Percentiles rank a stretch among this genome's conserved stretches.
phyloP scores from a whole-genome alignment of 2,888 invertebrate species.

The Drosophila multiciliata region DNA sequence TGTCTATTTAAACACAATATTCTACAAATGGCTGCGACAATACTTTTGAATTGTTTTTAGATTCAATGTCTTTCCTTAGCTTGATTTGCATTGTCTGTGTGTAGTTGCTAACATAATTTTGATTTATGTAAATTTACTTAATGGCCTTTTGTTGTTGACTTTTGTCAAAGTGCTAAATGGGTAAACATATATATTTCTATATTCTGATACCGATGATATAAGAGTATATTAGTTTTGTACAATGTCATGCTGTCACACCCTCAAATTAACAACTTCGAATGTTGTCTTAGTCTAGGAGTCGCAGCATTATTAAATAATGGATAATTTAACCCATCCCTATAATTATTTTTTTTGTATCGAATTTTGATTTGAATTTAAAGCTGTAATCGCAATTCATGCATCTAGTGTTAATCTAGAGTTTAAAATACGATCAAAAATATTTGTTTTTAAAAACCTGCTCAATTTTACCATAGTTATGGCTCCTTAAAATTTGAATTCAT shows the following conservation, averaged over 20 bases:
- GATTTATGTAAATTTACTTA: constrained; percentile 75
- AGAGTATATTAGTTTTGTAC: background rate
- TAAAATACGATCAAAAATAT: background rate
- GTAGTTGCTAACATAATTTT: constrained; percentile 45
- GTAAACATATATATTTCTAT: constrained; percentile 41
- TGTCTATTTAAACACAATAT: constrained; percentile 52
- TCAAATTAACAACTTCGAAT: background rate
- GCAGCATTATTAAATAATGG: background rate
- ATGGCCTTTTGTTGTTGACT: constrained; percentile 73
- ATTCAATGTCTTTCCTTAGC: constrained; percentile 44
- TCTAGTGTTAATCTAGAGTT: background rate
- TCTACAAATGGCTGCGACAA: constrained; percentile 49
- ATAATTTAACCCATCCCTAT: background rate
- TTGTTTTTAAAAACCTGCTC: background rate
- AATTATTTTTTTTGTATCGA: background rate
- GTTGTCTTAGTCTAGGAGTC: background rate
- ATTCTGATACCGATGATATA: background rate
- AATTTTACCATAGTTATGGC: background rate
- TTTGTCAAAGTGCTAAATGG: constrained; percentile 65
- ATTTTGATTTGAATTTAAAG: background rate
- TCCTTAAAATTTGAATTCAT: background rate
- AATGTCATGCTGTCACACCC: background rate
- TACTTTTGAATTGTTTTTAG: constrained; percentile 40
- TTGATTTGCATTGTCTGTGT: constrained; percentile 50
- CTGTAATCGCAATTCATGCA: background rate